Evolutionary conservation across 2,797 vertebrate species (phyloP).

Genomic region (Eulemur rubriventer): DNA sequence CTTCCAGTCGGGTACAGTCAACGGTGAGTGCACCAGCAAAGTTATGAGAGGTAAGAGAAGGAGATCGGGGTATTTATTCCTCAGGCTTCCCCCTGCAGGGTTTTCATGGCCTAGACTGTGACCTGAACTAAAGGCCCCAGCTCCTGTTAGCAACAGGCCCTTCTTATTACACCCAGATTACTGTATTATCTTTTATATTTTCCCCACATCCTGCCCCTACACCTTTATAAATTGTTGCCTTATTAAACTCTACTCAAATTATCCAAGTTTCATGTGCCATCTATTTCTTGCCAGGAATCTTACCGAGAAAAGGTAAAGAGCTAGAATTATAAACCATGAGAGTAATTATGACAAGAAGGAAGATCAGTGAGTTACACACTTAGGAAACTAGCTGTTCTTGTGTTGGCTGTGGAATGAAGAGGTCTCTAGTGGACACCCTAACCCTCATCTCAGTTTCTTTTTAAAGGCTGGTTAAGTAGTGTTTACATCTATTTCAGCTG

Average conservation of each 20-base stretch:
- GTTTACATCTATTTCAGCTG: conserved; percentile 5
- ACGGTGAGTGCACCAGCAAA: not conserved
- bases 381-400: conserved; percentile 1
- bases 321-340: not conserved
- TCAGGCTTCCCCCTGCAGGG: not conserved
- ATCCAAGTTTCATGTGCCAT: not conserved
- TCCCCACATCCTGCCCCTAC: not conserved
- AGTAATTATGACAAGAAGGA: not conserved
- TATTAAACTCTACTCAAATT: conserved; percentile 4
- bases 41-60: not conserved
- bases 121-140: not conserved
- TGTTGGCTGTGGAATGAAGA: not conserved
- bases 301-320: conserved; percentile 33
- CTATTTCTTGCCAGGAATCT: not conserved
- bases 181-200: not conserved
- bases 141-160: not conserved
- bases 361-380: not conserved
- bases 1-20: not conserved
- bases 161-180: not conserved
- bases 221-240: conserved; percentile 27
- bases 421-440: not conserved
- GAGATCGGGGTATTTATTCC: not conserved
- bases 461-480: not conserved
- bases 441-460: not conserved
- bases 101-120: not conserved